Conservation (phyloP, 1,140 invertebrate species). For the Drosophila sproati region DNA sequence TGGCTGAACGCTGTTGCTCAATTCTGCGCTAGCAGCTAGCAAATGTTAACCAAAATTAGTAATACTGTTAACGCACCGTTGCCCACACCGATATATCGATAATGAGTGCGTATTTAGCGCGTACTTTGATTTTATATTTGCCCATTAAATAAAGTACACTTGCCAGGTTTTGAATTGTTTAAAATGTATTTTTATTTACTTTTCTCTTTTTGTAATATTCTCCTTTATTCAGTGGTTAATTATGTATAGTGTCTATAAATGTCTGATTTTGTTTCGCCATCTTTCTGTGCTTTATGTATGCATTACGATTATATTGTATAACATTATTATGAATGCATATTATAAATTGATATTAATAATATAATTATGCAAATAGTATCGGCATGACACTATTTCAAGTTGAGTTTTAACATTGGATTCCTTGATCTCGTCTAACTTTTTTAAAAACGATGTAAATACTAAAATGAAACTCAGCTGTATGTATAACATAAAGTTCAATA, state of each 20-base stretch:
- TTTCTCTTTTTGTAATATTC: slow-evolving; percentile 61
- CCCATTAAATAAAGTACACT: neutral
- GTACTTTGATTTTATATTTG: neutral
- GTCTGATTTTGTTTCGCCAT: slow-evolving; percentile 49
- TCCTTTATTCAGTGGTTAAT: slow-evolving; percentile 61
- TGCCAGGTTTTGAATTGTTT: slow-evolving; percentile 51
- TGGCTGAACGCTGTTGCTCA: neutral
- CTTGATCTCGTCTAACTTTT: slow-evolving; percentile 13
- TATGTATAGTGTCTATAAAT: slow-evolving; percentile 78
- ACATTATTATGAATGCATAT: slow-evolving; percentile 73
- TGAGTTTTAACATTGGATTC: slow-evolving; percentile 42
- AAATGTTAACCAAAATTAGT: neutral
- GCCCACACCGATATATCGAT: neutral
- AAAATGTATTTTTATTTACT: slow-evolving; percentile 74
- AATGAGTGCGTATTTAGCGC: neutral
- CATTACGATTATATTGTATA: slow-evolving; percentile 76
- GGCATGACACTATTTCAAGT: slow-evolving; percentile 48
- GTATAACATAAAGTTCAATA: slow-evolving; percentile 39
- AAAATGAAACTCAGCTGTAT: slow-evolving; percentile 36
- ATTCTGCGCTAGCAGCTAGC: neutral
- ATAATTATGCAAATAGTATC: slow-evolving; percentile 46
- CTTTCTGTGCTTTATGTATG: slow-evolving; percentile 68
- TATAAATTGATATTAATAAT: slow-evolving; percentile 72
- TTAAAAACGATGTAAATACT: slow-evolving; percentile 18
- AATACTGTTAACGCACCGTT: neutral